Percentiles rank a stretch among this genome's conserved stretches.
phyloP scores from a whole-genome alignment of 2,113 vertebrate species.

The Bagarius yarrelli region DNA sequence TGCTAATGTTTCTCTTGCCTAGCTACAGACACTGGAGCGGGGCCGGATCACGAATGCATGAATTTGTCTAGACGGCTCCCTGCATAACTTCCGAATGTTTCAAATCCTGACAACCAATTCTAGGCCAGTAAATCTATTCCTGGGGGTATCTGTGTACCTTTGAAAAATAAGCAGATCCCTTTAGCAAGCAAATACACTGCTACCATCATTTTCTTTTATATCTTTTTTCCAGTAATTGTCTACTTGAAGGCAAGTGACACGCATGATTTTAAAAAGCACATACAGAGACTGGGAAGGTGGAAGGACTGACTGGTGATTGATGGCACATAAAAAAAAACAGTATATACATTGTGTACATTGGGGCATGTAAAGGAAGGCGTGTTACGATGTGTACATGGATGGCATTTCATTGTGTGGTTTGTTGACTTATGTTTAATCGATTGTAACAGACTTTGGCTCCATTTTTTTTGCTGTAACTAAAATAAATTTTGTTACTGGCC shows the following conservation, averaged over 20 bases:
- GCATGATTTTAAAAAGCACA: constrained; percentile 70
- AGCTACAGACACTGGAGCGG: constrained; percentile 35
- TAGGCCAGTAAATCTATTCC: constrained; percentile 73
- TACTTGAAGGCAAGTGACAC: constrained; percentile 68
- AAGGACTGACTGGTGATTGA: constrained; percentile 63
- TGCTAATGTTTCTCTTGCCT: constrained; percentile 45
- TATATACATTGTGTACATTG: constrained; percentile 30
- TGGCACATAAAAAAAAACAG: constrained; percentile 66
- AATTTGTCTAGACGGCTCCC: constrained; percentile 73
- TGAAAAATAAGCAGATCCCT: constrained; percentile 58
- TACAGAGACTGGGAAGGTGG: constrained; percentile 64
- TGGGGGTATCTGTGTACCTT: constrained; percentile 69
- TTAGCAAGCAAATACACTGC: constrained; percentile 60
- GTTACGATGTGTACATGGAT: neutral
- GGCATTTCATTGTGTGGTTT: neutral
- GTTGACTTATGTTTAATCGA: neutral
- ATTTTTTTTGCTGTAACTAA: constrained; percentile 3
- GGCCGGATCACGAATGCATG: constrained; percentile 67
- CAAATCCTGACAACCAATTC: constrained; percentile 75
- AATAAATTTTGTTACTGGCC: neutral
- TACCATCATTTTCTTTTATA: constrained; percentile 50
- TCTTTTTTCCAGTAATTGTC: constrained; percentile 59
- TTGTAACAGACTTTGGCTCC: neutral
- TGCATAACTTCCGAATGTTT: constrained; percentile 75
- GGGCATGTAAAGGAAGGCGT: neutral